Conservation (phyloP, 2,888 invertebrate species). For the Nemotelus pantherinus region DNA sequence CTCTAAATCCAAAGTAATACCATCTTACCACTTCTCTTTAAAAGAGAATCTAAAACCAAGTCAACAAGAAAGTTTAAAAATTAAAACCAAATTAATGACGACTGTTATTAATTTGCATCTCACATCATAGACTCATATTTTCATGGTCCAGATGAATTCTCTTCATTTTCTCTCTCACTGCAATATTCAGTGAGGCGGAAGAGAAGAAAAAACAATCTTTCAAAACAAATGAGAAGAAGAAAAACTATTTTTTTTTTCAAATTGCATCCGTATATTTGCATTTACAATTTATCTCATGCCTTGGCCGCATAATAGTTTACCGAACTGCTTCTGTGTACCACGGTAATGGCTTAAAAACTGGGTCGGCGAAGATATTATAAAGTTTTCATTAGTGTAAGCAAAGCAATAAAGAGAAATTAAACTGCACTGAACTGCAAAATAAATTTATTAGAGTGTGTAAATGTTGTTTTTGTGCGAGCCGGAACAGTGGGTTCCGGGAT, state of each 20-base stretch:
- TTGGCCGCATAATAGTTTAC: background rate
- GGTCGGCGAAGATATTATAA: constrained; percentile 3
- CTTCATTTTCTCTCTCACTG: background rate
- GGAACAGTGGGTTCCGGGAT: no score
- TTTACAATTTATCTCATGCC: background rate
- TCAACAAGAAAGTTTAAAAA: no score
- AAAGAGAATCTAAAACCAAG: no score
- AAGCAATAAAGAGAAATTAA: constrained; percentile 6
- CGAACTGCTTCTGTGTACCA: background rate
- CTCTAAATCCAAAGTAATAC: no score
- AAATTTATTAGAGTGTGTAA: background rate
- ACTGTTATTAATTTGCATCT: no score
- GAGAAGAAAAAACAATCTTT: background rate
- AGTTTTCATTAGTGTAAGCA: background rate
- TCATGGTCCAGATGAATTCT: background rate
- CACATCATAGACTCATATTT: background rate
- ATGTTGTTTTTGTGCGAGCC: no score
- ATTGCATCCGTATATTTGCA: constrained; percentile 13
- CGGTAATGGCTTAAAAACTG: background rate
- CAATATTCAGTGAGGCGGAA: background rate
- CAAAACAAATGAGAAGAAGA: background rate
- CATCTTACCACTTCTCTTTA: no score
- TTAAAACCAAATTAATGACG: no score
- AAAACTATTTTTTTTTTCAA: background rate
- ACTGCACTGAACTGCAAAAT: background rate